phyloP scores from a whole-genome alignment of 2,888 invertebrate species.

The Gerris lacustris region DNA sequence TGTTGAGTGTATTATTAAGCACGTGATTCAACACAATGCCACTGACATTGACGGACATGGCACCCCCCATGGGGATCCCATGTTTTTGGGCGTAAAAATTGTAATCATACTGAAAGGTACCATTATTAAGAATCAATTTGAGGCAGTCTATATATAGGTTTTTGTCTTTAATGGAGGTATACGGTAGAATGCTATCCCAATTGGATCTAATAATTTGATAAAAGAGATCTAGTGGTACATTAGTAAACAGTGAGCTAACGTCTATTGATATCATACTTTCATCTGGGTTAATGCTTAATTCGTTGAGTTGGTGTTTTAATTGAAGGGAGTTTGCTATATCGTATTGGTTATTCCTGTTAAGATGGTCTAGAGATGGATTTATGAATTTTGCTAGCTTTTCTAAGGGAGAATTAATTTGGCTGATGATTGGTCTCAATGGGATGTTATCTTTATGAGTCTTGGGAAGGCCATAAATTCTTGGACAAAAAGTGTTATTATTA shows the following conservation, averaged over 20 bases:
- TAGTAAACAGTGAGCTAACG: background rate
- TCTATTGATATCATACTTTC: background rate
- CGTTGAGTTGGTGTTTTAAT: background rate
- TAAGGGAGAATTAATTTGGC: no score
- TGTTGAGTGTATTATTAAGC: background rate
- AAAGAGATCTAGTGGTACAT: background rate
- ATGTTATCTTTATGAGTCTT: no score
- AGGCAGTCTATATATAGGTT: background rate
- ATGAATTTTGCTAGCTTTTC: no score
- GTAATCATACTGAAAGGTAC: background rate
- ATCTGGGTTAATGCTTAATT: background rate
- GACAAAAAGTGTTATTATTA: no score
- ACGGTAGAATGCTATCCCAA: background rate
- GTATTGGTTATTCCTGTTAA: background rate
- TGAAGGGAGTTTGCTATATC: background rate
- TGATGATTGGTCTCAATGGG: no score
- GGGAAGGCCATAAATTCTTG: no score
- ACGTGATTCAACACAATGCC: background rate
- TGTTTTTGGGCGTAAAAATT: background rate
- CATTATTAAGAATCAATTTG: background rate
- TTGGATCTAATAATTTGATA: background rate
- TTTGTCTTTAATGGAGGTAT: background rate
- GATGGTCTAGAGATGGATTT: background rate
- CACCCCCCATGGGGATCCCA: background rate
- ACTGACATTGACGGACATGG: background rate